Evolutionary conservation across 2,797 vertebrate species (phyloP), one percentile per base, ranked within the genome.

Genomic region (Scolopax rusticola): DNA sequence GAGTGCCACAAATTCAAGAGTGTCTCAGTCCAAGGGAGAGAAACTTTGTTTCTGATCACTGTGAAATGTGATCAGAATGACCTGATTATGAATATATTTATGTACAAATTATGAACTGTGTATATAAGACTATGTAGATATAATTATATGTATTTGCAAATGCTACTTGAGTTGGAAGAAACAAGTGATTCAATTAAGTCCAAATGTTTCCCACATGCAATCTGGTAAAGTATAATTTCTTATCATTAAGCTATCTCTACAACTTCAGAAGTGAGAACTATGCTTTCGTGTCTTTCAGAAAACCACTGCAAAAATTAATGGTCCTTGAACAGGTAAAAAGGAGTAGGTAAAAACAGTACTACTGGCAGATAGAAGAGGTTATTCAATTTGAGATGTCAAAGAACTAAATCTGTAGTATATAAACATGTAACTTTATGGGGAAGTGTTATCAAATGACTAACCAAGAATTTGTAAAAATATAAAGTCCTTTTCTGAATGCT

Each of bases 171-270:
- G 43, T 82, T 94, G 77, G 74, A 93, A 95, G 94, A 89, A 95
- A 92, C 33, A 79, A 95, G 89, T 63, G 67, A 76, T 92, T 93
- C 89, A 92, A 80, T 95, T 94, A 97, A 95, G 28, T 84, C 81
- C 91, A 94, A 94, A 87, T 91, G 91, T 93, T 91, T 93, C 93
- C 78, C 60, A 83, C 78, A 76, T 63, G 84, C 89, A 96, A 92
- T 84, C 89, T 90, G 91, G 77, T 38, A 56, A 84, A 89, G 84
- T 84, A 24, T 51, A 97, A 95, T 94, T 94, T 94, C 59, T 94
- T 92, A 92, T 70, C 87, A 95, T 93, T 92, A 93, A 93, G 60
- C 50, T 83, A 70, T 64, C 56, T 83, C 45, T 80, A 53, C 48
- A 93, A 59, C 80, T 95, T 93, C 75, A 79, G 59, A 82, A 89